A percentile compares a stretch with the other conserved stretches of the same genome.
These are phyloP conservation scores for Nymphicus hollandicus DNA, from an alignment of 2,113 vertebrate genomes.

Conservation along the genomic window DNA sequence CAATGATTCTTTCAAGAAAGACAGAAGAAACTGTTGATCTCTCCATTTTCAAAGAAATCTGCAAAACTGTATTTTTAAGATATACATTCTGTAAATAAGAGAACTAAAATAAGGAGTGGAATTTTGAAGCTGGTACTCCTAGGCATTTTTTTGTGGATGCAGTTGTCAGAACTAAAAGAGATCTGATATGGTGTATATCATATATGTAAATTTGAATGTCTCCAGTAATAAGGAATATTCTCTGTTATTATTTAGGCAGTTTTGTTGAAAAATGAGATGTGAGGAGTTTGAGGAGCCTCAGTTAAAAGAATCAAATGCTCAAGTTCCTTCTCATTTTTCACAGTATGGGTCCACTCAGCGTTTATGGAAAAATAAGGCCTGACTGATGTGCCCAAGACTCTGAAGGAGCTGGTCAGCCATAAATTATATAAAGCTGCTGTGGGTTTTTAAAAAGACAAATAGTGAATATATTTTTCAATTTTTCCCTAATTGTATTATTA, in stretches of 20 bases:
- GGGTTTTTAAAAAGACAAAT: background rate
- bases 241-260: background rate
- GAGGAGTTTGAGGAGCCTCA: background rate
- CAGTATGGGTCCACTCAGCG: background rate
- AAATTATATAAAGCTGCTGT: background rate
- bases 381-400: background rate
- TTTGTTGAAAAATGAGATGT: background rate
- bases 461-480: background rate
- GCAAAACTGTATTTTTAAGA: background rate
- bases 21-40: background rate
- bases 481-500: background rate
- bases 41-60: background rate
- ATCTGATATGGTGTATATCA: no score
- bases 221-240: background rate
- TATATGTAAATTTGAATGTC: background rate
- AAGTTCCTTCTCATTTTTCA: background rate
- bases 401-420: background rate
- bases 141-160: background rate
- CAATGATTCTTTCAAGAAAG: background rate
- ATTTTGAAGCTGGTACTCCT: background rate
- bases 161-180: background rate
- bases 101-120: background rate
- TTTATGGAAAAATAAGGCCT: background rate
- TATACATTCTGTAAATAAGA: background rate
- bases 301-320: background rate